Percentiles rank a stretch among this genome's conserved stretches.
These are phyloP conservation scores for Lepidochrysops patricia DNA, from an alignment of 2,888 invertebrate species.

Conservation along the genomic window DNA sequence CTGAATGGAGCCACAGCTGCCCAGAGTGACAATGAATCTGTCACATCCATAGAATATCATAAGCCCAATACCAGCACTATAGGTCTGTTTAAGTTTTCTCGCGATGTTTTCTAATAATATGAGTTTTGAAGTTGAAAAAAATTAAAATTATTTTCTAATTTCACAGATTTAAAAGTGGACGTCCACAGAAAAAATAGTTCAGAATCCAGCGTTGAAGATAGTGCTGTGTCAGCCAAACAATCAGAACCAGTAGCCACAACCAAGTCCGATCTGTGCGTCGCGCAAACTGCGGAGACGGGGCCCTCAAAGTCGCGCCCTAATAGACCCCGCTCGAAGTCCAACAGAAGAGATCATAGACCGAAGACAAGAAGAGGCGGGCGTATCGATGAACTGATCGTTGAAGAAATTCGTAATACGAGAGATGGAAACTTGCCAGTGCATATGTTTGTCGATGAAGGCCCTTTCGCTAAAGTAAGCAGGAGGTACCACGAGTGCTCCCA, in stretches of 20 bases:
- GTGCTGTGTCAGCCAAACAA: constrained; percentile 64
- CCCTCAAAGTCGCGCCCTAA: constrained; percentile 49
- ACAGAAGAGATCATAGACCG: constrained; percentile 46
- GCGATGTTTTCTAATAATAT: not conserved
- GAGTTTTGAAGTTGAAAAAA: no score
- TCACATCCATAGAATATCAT: constrained; percentile 77
- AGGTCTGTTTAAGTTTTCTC: constrained; percentile 52
- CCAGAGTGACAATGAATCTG: constrained; percentile 77
- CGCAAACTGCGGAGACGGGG: constrained; percentile 40
- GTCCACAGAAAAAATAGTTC: constrained; percentile 94
- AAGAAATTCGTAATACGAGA: constrained; percentile 45
- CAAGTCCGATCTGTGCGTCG: constrained; percentile 57
- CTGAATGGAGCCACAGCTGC: constrained; percentile 63
- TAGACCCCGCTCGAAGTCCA: constrained; percentile 45
- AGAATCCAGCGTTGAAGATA: constrained; percentile 86
- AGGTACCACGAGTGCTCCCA: constrained; percentile 59
- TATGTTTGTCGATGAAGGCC: constrained; percentile 59
- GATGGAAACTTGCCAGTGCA: constrained; percentile 52
- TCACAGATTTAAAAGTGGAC: constrained; percentile 90
- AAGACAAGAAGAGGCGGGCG: constrained; percentile 45
- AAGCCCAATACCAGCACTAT: constrained; percentile 79
- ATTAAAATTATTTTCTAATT: no score
- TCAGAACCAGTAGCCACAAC: constrained; percentile 47
- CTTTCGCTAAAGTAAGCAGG: constrained; percentile 61
- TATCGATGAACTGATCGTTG: constrained; percentile 57